Base-by-base conservation (phyloP, 2,113 vertebrate species). In the Bombycilla garrulus region DNA sequence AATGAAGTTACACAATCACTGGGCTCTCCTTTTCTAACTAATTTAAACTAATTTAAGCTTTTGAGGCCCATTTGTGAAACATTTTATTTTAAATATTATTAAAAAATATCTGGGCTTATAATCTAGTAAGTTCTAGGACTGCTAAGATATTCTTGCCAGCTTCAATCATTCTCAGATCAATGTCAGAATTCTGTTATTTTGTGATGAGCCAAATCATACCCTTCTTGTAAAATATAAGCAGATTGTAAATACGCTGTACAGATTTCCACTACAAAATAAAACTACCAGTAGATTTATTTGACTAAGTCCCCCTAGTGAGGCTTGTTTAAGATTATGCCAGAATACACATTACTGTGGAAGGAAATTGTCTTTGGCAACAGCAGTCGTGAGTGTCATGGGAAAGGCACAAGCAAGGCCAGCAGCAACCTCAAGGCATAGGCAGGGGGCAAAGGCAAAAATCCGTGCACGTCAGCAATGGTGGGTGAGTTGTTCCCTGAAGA, bases 51-150 rank as follows among this genome's bases (percentile, higher is more conserved):
- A 82, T 79, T 74, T 89, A 62, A 74, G 38, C 89, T 45, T 64
- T 92, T 17, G 10, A 81, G 79, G 38, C 22, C 90, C 69, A 47
- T 88, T 88, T 78, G 26, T 91, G 92, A 57, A 97, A 90, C n/a
- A n/a, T 40, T 54, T 15, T 53, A 56, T 90, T 97, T 80, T 53
- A 69, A 42, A 62, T 73, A 64, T 26, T 73, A 42, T 73, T 85
- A 22, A 66, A 53, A 86, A 65, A 54, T 67, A 18, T 28, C 48
- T 94, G 64, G 36, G 31, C 28, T 96, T 95, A 45, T 93, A 96
- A 86, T 92, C 93, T 88, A 65, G 66, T 83, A 38, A 45, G 4
- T 62, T 90, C 35, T 77, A 71, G 38, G n/a, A 64, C 28, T 76
- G 19, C 57, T 80, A 57, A 90, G 21, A 6, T 73, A 8, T 78